Base-by-base conservation (phyloP, 1,140 invertebrate species). In the Piezodorus guildinii region DNA sequence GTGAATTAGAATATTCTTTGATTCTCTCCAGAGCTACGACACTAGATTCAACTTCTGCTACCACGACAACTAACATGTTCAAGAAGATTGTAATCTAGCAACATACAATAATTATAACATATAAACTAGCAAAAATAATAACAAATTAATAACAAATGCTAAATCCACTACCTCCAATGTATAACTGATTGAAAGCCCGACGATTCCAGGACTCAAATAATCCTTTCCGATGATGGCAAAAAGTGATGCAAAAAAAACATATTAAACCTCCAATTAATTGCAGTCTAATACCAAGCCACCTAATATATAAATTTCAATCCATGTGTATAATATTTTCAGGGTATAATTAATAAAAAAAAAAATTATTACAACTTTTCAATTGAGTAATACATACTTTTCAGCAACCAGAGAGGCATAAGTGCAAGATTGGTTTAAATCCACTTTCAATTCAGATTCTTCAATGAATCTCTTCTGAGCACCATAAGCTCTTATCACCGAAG, bases 21-120 rank as follows among this genome's bases (percentile, higher is more conserved):
- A 99, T 93, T 75, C 96, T 84, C 75, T 99, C 96, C 1, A 98
- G 94, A 16, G 94, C 91, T 0, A 98, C 94, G 67, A 98, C 96
- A 73, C 98, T 97, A 0, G 93, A 96, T 56, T 98, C 96, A 27
- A 98, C 85, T 70, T 98, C 94, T 6, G 91, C 92, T 0, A 91
- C 91, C 93, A 97, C 96, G 65, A 94, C 79, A 10, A 98, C 94
- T 65, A 97, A 77, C 93, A 92, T 96, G 74, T 96, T 97, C 10
- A 98, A 76, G 0, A 91, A 93, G 81, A 93, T 90, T 0, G 94
- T 97, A 54, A 96, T 85, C 85, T 87, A 34, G 15, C 34, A 27
- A 44, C 30, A 78, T 97, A 95, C 23, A 98, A 10, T 39, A 39
- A 10, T 1, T 39, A 39, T 39, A 10, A 39, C 6, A 4, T 85